A percentile compares a stretch with the other conserved stretches of the same genome.
Conservation (phyloP, 1,140 invertebrate species). For the Arctopsyche grandis region DNA sequence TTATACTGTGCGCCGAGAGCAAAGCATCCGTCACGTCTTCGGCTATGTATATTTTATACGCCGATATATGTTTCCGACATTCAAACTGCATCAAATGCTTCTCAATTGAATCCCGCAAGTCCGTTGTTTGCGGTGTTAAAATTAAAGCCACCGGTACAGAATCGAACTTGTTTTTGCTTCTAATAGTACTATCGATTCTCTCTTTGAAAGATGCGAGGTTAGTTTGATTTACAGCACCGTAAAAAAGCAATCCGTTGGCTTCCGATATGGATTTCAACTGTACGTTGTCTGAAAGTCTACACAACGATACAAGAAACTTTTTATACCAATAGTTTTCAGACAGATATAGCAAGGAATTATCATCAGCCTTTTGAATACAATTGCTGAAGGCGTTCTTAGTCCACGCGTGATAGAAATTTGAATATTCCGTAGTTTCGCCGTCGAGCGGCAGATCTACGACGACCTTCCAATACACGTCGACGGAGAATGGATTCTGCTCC, state of each 20-base stretch:
- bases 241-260: constrained; percentile 63
- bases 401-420: constrained; percentile 60
- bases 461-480: constrained; percentile 75
- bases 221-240: constrained; percentile 57
- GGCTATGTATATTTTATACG: constrained; percentile 60
- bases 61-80: constrained; percentile 58
- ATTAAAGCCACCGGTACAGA: constrained; percentile 60
- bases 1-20: constrained; percentile 61
- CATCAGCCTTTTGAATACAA: constrained; percentile 56
- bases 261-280: constrained; percentile 52
- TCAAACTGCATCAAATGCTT: constrained; percentile 46
- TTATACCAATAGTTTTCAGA: constrained; percentile 63
- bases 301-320: constrained; percentile 63
- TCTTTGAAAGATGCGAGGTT: constrained; percentile 56
- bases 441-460: constrained; percentile 69
- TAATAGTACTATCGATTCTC: constrained; percentile 62
- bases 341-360: constrained; percentile 60
- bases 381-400: constrained; percentile 60
- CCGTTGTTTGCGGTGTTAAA: constrained; percentile 53
- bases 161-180: constrained; percentile 62
- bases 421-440: constrained; percentile 59
- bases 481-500: constrained; percentile 61
- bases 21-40: constrained; percentile 57
- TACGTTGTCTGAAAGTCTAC: constrained; percentile 55
- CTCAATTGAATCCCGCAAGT: constrained; percentile 47